These are phyloP conservation scores for Melanchra persicariae DNA, from an alignment of 2,888 invertebrate genomes.

Conservation along the genomic window DNA sequence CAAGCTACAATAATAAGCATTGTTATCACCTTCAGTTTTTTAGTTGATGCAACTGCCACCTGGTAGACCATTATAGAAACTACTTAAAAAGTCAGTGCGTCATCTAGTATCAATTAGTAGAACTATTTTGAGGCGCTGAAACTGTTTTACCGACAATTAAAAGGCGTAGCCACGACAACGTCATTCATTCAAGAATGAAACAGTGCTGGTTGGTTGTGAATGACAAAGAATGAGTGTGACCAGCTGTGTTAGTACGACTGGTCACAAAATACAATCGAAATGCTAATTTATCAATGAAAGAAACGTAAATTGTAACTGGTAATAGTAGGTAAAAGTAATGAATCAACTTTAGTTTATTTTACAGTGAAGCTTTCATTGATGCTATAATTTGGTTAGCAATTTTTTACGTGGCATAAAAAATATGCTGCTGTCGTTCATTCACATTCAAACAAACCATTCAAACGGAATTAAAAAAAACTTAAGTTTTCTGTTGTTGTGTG, in stretches of 20 bases:
- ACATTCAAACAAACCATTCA: conserved; percentile 62
- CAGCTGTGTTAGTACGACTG: neutral
- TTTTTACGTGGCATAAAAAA: conserved; percentile 2
- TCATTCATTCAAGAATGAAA: conserved; percentile 17
- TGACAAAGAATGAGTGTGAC: conserved; percentile 29
- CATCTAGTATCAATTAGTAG: conserved; percentile 35
- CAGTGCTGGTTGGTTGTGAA: neutral
- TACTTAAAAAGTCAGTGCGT: neutral
- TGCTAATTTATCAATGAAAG: conserved; percentile 6
- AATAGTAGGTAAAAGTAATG: neutral
- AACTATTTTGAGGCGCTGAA: neutral
- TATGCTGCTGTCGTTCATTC: conserved; percentile 26
- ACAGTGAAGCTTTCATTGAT: neutral
- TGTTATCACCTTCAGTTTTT: neutral
- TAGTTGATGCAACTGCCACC: conserved; percentile 6
- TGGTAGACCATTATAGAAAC: neutral
- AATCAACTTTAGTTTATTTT: neutral
- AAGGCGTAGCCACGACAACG: conserved; percentile 1
- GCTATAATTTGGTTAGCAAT: neutral
- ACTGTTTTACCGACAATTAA: conserved; percentile 14
- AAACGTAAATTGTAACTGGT: neutral
- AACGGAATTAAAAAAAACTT: conserved; percentile 51
- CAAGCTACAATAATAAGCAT: too few relatives aligned
- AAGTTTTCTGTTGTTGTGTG: conserved; percentile 47
- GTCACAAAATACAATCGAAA: neutral